Conservation (phyloP, 2,113 vertebrate species). For the Promerops cafer region DNA sequence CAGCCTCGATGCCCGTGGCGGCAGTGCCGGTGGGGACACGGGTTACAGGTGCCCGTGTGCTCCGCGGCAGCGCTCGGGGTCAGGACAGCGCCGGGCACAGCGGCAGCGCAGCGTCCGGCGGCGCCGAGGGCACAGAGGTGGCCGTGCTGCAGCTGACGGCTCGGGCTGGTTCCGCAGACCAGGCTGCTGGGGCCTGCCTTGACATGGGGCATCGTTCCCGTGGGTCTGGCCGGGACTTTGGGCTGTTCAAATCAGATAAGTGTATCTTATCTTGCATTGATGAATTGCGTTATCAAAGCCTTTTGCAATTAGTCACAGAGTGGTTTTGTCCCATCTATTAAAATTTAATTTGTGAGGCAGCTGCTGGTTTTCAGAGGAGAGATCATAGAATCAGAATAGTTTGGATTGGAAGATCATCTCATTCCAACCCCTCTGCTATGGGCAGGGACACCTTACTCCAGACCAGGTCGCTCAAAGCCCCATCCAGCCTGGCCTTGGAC, state of each 20-base stretch:
- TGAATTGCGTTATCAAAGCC: neutral
- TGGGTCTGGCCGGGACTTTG: neutral
- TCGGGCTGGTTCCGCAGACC: neutral
- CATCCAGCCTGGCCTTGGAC: neutral
- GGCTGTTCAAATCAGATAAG: neutral
- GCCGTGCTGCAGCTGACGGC: neutral
- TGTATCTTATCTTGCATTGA: rapidly evolving
- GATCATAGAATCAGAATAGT: neutral
- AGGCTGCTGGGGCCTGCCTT: neutral
- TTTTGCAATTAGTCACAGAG: neutral
- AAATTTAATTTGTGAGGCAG: neutral
- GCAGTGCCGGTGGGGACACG: neutral
- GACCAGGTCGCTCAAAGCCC: neutral
- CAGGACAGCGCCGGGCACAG: neutral
- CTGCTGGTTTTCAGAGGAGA: neutral
- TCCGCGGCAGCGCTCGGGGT: neutral
- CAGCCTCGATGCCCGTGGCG: neutral
- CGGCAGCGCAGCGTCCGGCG: neutral
- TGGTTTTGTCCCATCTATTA: neutral
- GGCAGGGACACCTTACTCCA: neutral
- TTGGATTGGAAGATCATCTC: neutral
- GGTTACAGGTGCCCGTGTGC: neutral
- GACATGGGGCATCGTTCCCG: rapidly evolving
- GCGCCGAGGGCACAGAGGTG: neutral
- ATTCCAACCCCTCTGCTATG: neutral